Evolutionary conservation across 2,888 invertebrate species (phyloP).

Genomic region (Coenonympha glycerion): DNA sequence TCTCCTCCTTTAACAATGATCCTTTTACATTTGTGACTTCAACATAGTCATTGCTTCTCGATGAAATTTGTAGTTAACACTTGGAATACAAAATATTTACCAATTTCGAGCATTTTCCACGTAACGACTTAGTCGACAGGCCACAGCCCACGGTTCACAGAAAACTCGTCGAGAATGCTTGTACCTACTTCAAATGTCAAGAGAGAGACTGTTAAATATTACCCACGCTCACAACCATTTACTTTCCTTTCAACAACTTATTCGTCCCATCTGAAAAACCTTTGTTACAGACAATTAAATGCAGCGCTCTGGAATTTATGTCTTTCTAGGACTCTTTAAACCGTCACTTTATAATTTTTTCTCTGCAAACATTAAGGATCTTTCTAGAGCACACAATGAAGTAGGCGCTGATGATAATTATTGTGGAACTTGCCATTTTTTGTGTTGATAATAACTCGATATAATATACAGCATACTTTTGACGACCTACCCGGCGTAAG

Average conservation of each 20-base stretch:
- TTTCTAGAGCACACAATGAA: neutral
- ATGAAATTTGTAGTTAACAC: neutral
- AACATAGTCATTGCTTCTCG: neutral
- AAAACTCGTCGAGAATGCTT: slow-evolving; percentile 13
- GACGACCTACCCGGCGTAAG: no score
- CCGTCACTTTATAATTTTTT: slow-evolving; percentile 7
- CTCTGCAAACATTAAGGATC: slow-evolving; percentile 2
- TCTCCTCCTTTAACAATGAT: no score
- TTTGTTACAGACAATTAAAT: slow-evolving; percentile 61
- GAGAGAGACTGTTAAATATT: slow-evolving; percentile 29
- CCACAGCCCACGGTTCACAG: slow-evolving; percentile 1
- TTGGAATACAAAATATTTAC: neutral
- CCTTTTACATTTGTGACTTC: no score
- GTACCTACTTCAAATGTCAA: slow-evolving; percentile 22
- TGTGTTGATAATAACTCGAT: no score
- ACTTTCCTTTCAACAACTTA: slow-evolving; percentile 47
- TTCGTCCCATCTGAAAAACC: slow-evolving; percentile 44
- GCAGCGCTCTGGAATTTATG: slow-evolving; percentile 54
- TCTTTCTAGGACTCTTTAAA: slow-evolving; percentile 32
- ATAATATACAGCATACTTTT: no score
- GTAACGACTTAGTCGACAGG: neutral
- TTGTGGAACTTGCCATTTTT: neutral
- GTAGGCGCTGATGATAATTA: neutral
- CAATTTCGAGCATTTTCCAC: neutral
- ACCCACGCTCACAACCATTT: slow-evolving; percentile 40